Percentiles rank a stretch among this genome's conserved stretches.
These are phyloP conservation scores for Catharus ustulatus DNA, from an alignment of 2,797 vertebrate genomes.

Conservation along the genomic window DNA sequence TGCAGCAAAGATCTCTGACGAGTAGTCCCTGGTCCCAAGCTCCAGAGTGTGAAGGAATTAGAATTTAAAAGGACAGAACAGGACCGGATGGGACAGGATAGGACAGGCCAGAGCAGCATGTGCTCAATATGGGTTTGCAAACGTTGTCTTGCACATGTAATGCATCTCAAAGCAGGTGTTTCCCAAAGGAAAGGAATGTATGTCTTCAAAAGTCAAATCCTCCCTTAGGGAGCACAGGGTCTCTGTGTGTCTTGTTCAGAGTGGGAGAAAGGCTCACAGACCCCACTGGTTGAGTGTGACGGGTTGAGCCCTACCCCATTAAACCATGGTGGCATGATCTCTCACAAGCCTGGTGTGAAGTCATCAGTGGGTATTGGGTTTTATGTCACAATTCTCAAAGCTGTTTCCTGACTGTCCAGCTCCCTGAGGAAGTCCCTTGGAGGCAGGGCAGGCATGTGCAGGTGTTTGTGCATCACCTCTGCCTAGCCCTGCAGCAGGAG, in stretches of 20 bases:
- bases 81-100: neutral
- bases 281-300: accelerated
- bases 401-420: neutral
- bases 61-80: neutral
- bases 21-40: neutral
- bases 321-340: neutral
- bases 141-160: neutral
- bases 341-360: neutral
- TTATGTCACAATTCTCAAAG: neutral
- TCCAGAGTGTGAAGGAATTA: neutral
- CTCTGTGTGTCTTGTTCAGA: neutral
- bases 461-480: accelerated
- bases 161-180: neutral
- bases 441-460: accelerated
- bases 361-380: neutral
- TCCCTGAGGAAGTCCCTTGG: neutral
- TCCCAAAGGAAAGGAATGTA: neutral
- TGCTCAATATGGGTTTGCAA: neutral
- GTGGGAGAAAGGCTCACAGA: neutral
- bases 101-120: neutral
- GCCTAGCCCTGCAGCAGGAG: neutral
- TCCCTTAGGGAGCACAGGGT: neutral
- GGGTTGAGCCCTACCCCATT: neutral
- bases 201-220: neutral
- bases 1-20: neutral